These are phyloP conservation scores for Phrixothrix hirtus DNA, from an alignment of 2,888 invertebrate genomes.

Conservation along the genomic window DNA sequence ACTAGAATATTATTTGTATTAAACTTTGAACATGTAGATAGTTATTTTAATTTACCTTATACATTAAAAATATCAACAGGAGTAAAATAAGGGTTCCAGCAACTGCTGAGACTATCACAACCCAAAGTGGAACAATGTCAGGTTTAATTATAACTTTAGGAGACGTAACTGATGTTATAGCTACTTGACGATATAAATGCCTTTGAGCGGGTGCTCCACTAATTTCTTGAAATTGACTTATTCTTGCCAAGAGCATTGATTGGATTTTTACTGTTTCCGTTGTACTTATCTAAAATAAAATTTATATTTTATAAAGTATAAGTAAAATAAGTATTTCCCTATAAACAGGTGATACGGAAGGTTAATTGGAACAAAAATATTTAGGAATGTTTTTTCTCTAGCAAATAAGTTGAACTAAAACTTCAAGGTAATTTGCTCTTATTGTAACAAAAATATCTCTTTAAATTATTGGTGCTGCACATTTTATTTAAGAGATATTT, in stretches of 20 bases:
- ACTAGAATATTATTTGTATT: too few relatives aligned
- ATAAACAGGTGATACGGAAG: too few relatives aligned
- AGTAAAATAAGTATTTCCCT: too few relatives aligned
- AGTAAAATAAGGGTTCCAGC: conserved; percentile 79
- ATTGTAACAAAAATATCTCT: too few relatives aligned
- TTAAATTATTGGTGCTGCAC: too few relatives aligned
- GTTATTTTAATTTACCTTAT: conserved; percentile 82
- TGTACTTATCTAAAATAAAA: conserved; percentile 53
- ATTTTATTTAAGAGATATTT: too few relatives aligned
- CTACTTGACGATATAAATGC: conserved; percentile 66
- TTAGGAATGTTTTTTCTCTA: too few relatives aligned
- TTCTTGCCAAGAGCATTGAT: conserved; percentile 72
- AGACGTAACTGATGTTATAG: conserved; percentile 72
- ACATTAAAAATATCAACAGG: conserved; percentile 75
- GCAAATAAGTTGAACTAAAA: too few relatives aligned
- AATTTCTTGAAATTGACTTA: conserved; percentile 73
- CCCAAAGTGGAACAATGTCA: conserved; percentile 83
- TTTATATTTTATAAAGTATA: conserved; percentile 5
- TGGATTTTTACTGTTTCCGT: conserved; percentile 70
- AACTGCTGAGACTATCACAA: conserved; percentile 81
- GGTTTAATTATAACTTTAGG: conserved; percentile 64
- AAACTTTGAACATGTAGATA: too few relatives aligned
- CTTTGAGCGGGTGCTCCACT: conserved; percentile 65
- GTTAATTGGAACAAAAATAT: too few relatives aligned
- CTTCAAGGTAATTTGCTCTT: too few relatives aligned